A percentile compares a stretch with the other conserved stretches of the same genome.
Conservation (phyloP, 2,113 vertebrate genomes). For the Lutjanus erythropterus region DNA sequence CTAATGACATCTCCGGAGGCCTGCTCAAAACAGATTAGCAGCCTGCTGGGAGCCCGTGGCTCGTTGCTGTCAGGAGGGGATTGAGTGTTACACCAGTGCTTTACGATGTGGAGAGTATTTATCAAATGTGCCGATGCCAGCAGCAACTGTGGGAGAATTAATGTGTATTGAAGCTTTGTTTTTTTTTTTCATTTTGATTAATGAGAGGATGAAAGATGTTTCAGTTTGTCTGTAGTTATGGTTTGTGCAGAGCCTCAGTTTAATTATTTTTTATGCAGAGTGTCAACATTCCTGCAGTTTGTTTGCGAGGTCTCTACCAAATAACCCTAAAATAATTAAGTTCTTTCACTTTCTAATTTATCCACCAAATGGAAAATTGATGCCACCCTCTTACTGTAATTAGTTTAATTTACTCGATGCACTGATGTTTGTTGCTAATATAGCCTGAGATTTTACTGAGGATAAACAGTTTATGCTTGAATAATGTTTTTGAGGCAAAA, state of each 20-base stretch:
- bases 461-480: not conserved
- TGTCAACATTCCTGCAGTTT: not conserved
- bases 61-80: conserved; percentile 45
- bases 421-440: not conserved
- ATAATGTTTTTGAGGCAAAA: not conserved
- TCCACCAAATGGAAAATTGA: not conserved
- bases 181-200: not conserved
- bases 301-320: no score
- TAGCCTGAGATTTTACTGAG: not conserved
- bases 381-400: not conserved
- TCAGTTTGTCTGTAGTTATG: not conserved
- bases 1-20: conserved; percentile 54
- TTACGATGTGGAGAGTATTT: conserved; percentile 7
- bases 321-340: no score
- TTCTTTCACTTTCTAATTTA: no score
- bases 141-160: not conserved
- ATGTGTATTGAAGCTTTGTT: not conserved
- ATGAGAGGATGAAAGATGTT: not conserved
- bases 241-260: not conserved
- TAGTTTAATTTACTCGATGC: not conserved
- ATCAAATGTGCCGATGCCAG: not conserved
- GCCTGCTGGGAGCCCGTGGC: conserved; percentile 36
- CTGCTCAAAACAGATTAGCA: conserved; percentile 55
- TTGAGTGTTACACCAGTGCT: conserved; percentile 25
- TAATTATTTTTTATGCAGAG: not conserved